These are phyloP conservation scores for Rhimphoctona megacephalus DNA, from an alignment of 2,888 invertebrate species.

Conservation along the genomic window DNA sequence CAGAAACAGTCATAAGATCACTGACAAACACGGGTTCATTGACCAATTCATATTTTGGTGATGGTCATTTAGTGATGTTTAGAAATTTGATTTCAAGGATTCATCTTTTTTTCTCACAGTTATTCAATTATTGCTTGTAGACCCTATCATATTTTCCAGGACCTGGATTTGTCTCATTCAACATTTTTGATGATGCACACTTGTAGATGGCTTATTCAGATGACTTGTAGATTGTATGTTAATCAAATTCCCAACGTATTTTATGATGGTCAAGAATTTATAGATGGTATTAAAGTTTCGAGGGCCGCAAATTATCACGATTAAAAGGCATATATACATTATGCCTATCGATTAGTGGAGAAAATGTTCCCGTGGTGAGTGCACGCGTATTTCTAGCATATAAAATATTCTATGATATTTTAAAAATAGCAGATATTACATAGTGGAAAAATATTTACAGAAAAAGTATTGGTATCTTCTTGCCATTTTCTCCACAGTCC, in stretches of 20 bases:
- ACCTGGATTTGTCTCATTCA: no score
- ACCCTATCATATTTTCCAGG: no score
- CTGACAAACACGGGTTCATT: no score
- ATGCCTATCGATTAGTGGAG: neutral
- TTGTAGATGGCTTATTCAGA: neutral
- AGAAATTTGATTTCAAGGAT: no score
- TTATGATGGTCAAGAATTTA: neutral
- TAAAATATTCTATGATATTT: neutral
- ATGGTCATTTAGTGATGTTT: no score
- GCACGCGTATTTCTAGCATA: neutral
- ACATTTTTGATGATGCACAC: no score
- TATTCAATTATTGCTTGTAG: no score
- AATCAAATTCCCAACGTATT: neutral
- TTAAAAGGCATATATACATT: neutral
- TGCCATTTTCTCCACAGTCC: neutral
- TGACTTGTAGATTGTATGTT: no score
- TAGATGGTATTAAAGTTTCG: neutral
- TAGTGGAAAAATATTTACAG: neutral
- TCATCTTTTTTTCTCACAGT: no score
- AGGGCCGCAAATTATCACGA: neutral
- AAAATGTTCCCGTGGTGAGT: neutral
- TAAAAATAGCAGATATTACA: neutral
- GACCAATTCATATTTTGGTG: no score
- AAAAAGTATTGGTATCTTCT: neutral
- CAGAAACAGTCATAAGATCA: no score